These are phyloP conservation scores for Psittacula derbiana DNA, from an alignment of 2,797 vertebrate species.

Conservation along the genomic window DNA sequence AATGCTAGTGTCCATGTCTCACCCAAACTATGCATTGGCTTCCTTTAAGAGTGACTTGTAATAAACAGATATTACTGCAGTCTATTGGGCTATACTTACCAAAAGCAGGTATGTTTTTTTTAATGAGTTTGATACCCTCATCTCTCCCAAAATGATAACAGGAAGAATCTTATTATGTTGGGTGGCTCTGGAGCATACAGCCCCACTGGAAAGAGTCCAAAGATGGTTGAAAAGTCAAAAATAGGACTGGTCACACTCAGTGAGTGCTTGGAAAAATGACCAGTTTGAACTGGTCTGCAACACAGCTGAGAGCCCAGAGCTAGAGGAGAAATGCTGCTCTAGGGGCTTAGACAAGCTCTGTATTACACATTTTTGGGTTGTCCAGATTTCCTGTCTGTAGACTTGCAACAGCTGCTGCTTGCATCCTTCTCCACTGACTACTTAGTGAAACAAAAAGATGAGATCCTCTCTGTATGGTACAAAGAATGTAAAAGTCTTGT, in stretches of 20 bases:
- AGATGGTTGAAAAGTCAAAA: not conserved
- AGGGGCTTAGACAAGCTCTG: not conserved
- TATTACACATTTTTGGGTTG: not conserved
- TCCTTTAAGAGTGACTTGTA: not conserved
- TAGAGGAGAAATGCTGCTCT: not conserved
- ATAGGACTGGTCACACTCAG: no score
- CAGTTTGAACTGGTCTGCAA: not conserved
- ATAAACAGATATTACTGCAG: not conserved
- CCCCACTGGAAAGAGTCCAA: not conserved
- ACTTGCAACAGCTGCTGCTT: not conserved
- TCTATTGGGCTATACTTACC: not conserved
- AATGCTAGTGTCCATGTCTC: not conserved
- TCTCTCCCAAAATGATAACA: not conserved
- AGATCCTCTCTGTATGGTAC: not conserved
- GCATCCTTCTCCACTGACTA: not conserved
- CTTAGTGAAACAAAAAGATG: not conserved
- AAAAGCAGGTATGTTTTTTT: not conserved
- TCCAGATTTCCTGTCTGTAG: not conserved
- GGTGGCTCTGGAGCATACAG: not conserved
- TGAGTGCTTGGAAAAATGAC: not conserved
- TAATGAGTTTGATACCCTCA: not conserved
- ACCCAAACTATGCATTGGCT: not conserved
- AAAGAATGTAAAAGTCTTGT: not conserved
- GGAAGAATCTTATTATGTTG: not conserved
- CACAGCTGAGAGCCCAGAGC: not conserved